A percentile compares a stretch with the other conserved stretches of the same genome.
Conservation (phyloP, 2,888 invertebrate species). For the Leptodirus hochenwartii region DNA sequence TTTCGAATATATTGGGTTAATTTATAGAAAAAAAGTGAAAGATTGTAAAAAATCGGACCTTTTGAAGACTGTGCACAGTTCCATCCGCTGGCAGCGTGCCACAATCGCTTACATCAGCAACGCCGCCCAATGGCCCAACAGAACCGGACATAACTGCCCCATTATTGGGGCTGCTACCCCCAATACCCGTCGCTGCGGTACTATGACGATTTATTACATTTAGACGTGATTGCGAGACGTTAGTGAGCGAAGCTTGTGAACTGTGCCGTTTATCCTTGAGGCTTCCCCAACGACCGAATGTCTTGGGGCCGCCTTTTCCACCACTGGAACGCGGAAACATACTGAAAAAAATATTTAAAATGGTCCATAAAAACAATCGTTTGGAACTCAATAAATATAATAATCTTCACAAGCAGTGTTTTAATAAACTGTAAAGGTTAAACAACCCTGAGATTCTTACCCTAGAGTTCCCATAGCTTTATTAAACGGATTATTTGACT, state of each 20-base stretch:
- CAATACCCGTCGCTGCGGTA: too few species aligned
- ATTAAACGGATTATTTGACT: conserved; percentile 51
- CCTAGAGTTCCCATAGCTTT: conserved; percentile 65
- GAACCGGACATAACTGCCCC: too few species aligned
- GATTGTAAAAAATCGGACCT: too few species aligned
- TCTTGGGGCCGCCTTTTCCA: conserved; percentile 42
- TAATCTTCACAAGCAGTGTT: not conserved
- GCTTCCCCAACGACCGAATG: conserved; percentile 62
- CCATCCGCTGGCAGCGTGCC: too few species aligned
- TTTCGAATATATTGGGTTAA: too few species aligned
- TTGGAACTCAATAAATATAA: conserved; percentile 5
- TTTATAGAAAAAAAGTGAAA: too few species aligned
- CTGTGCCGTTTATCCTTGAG: conserved; percentile 52
- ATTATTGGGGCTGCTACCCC: too few species aligned
- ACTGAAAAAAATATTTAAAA: conserved; percentile 18
- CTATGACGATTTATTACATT: too few species aligned
- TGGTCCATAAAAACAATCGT: not conserved
- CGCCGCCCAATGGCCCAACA: too few species aligned
- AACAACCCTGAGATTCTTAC: conserved; percentile 24
- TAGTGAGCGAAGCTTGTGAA: conserved; percentile 38
- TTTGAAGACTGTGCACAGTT: too few species aligned
- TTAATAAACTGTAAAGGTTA: conserved; percentile 1
- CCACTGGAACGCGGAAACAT: conserved; percentile 35
- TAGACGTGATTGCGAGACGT: conserved; percentile 26
- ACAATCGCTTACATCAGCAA: too few species aligned